Evolutionary conservation across 92 coral and sea anemone genomes (phyloP).

Genomic region (Actinostola sp.): DNA sequence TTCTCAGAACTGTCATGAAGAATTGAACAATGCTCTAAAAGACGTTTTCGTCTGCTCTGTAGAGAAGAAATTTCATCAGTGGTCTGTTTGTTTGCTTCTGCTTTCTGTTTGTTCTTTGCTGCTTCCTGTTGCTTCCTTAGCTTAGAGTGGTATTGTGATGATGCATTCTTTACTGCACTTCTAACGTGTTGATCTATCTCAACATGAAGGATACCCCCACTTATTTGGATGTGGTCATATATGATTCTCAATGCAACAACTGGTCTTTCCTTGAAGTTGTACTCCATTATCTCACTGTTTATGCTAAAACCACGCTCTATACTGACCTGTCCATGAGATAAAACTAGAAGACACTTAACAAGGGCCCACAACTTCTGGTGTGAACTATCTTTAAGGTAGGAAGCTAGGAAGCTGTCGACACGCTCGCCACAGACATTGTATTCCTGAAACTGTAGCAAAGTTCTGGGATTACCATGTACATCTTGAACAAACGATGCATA

Average conservation of each 20-base stretch:
- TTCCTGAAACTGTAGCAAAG: conserved; percentile 40
- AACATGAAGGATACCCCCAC: conserved; percentile 58
- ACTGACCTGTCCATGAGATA: conserved; percentile 76
- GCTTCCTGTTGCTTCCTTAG: too few species aligned
- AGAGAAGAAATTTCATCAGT: conserved; percentile 57
- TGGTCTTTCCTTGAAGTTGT: conserved; percentile 66
- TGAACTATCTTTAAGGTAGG: conserved; percentile 27
- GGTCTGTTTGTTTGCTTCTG: conserved; percentile 50
- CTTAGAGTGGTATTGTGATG: conserved; percentile 50
- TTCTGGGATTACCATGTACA: conserved; percentile 55
- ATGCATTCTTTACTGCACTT: conserved; percentile 66
- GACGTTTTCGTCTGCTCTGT: conserved; percentile 41
- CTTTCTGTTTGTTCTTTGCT: too few species aligned
- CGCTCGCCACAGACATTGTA: conserved; percentile 47
- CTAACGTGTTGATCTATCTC: conserved; percentile 61
- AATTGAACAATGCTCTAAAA: too few species aligned
- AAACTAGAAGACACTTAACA: conserved; percentile 60
- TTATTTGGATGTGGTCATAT: conserved; percentile 62
- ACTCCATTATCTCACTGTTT: conserved; percentile 68
- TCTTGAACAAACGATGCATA: conserved; percentile 56
- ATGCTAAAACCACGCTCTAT: conserved; percentile 70
- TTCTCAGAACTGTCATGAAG: too few species aligned
- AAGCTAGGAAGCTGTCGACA: conserved; percentile 48
- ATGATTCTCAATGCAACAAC: conserved; percentile 63
- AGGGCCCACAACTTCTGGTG: conserved; percentile 45